Evolutionary conservation across 2,888 invertebrate genomes (phyloP).

Genomic region (Macrosiphum euphorbiae): DNA sequence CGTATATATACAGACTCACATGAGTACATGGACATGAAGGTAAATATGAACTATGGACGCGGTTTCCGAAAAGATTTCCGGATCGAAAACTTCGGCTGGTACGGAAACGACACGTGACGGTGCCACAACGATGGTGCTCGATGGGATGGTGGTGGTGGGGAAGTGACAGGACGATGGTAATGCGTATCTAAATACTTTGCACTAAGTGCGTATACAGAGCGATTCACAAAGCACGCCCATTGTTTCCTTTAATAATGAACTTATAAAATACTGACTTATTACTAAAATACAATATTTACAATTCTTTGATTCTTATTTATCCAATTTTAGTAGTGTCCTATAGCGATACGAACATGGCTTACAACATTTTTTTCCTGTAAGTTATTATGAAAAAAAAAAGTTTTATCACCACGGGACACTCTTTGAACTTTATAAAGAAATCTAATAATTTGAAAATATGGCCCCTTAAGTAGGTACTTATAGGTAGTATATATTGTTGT

Average conservation of each 20-base stretch:
- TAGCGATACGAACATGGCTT: not conserved
- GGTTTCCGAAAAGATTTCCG: slow-evolving; percentile 13
- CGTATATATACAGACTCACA: not conserved
- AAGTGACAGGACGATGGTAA: not conserved
- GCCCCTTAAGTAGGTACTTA: not conserved
- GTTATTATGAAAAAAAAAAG: no score
- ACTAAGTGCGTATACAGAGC: not conserved
- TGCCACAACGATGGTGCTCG: not conserved
- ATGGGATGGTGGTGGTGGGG: not conserved
- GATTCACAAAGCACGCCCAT: not conserved
- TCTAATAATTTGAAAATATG: not conserved
- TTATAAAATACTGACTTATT: not conserved
- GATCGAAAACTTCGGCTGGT: not conserved
- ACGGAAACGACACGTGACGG: not conserved
- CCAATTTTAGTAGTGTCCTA: not conserved
- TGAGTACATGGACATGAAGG: not conserved
- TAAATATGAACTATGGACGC: not conserved
- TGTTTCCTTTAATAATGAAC: not conserved
- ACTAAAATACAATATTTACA: not conserved
- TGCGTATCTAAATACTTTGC: not conserved
- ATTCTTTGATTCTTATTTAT: not conserved
- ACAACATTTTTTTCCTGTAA: not conserved
- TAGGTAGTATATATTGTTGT: no score
- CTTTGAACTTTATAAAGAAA: not conserved
- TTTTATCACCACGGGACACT: no score